Percentiles rank a stretch among this genome's conserved stretches.
Conservation (phyloP, 1,140 invertebrate genomes). For the Myzus persicae region DNA sequence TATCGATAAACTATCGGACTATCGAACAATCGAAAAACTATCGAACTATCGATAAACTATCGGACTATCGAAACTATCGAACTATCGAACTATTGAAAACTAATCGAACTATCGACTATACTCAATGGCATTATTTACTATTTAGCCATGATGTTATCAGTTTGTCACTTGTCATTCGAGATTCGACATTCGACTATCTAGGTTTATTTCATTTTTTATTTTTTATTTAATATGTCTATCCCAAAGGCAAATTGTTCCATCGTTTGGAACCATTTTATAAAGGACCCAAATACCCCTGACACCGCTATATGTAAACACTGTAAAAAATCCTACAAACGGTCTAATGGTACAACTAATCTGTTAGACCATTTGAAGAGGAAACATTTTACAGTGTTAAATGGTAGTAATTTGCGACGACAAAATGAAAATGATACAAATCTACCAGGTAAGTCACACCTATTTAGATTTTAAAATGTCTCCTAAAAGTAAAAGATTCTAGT, state of each 20-base stretch:
- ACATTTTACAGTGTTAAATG: not conserved
- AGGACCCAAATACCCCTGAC: not conserved
- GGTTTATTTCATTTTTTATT: not conserved
- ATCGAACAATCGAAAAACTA: too few species aligned
- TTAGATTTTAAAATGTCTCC: too few species aligned
- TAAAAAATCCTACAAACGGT: not conserved
- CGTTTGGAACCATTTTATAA: not conserved
- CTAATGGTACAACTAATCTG: not conserved
- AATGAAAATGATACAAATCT: not conserved
- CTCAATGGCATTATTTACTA: too few species aligned
- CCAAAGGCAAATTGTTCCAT: not conserved
- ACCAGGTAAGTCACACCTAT: not conserved
- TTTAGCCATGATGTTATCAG: too few species aligned
- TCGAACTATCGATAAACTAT: too few species aligned
- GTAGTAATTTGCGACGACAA: not conserved
- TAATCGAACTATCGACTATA: too few species aligned
- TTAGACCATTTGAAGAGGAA: not conserved
- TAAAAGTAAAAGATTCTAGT: too few species aligned
- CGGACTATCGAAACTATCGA: too few species aligned
- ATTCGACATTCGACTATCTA: too few species aligned
- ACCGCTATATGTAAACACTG: not conserved
- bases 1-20: too few species aligned
- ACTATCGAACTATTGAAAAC: too few species aligned
- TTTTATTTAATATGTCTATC: not conserved
- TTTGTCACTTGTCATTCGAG: too few species aligned